Percentiles rank a stretch among this genome's conserved stretches.
phyloP scores from a whole-genome alignment of 1,140 invertebrate species.

The Drosophila mauritiana region DNA sequence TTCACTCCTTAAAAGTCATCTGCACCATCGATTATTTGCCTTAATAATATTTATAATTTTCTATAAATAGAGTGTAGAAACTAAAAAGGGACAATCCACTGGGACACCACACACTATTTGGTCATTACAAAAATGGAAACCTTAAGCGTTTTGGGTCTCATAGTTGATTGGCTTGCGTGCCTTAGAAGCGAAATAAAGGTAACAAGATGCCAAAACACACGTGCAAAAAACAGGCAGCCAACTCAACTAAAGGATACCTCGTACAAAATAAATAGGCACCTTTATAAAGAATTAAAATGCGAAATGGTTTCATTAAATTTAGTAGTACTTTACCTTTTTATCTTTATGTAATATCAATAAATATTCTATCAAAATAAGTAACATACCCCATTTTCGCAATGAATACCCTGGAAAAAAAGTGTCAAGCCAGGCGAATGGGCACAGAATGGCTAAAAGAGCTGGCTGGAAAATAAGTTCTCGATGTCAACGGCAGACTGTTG shows the following conservation, averaged over 20 bases:
- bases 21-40: background rate
- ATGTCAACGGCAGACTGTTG: slow-evolving; percentile 50
- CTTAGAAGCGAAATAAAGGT: slow-evolving; percentile 23
- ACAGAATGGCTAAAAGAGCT: slow-evolving; percentile 10
- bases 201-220: slow-evolving; percentile 22
- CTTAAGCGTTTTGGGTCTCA: slow-evolving; percentile 40
- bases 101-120: slow-evolving; percentile 14
- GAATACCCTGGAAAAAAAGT: slow-evolving; percentile 20
- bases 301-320: too few relatives aligned
- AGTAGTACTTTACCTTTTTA: too few relatives aligned
- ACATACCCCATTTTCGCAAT: background rate
- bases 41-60: background rate
- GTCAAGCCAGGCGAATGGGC: slow-evolving; percentile 30
- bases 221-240: slow-evolving; percentile 10
- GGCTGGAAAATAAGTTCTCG: slow-evolving; percentile 48
- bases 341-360: too few relatives aligned
- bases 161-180: slow-evolving; percentile 55
- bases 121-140: slow-evolving; percentile 30
- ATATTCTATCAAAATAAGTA: background rate
- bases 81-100: background rate
- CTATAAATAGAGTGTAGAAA: slow-evolving; percentile 15
- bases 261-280: background rate
- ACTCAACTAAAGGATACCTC: background rate
- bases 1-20: background rate
- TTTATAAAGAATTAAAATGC: too few relatives aligned